These are phyloP conservation scores for Gandaritis pyraliata DNA, from an alignment of 2,888 invertebrate species.

Conservation along the genomic window DNA sequence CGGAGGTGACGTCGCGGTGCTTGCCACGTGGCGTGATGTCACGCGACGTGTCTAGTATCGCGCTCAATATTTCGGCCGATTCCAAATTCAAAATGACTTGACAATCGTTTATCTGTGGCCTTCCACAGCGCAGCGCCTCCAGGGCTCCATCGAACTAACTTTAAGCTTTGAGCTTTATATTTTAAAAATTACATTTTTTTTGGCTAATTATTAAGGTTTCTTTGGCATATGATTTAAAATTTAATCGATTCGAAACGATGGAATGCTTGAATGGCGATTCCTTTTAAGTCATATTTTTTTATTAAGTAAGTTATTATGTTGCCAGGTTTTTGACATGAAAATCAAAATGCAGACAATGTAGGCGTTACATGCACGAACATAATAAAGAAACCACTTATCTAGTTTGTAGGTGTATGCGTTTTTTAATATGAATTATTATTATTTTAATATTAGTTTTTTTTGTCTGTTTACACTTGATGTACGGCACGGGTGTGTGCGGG, in stretches of 20 bases:
- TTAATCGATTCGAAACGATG: slow-evolving; percentile 24
- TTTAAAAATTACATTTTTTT: slow-evolving; percentile 41
- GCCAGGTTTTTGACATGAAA: slow-evolving; percentile 23
- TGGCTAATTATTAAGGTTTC: slow-evolving; percentile 36
- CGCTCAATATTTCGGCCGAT: slow-evolving; percentile 6
- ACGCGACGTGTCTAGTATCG: not conserved
- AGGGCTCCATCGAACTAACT: slow-evolving; percentile 50
- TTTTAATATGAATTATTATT: slow-evolving; percentile 68
- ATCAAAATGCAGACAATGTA: slow-evolving; percentile 25
- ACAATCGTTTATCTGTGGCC: slow-evolving; percentile 61
- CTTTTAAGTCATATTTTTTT: slow-evolving; percentile 39
- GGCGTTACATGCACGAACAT: slow-evolving; percentile 40
- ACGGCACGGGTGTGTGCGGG: slow-evolving; percentile 59
- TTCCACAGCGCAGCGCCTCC: slow-evolving; percentile 54
- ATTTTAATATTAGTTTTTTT: slow-evolving; percentile 65
- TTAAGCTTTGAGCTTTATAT: slow-evolving; percentile 64
- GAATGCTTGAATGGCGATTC: slow-evolving; percentile 31
- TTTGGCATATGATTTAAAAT: slow-evolving; percentile 28
- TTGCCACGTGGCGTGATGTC: not conserved
- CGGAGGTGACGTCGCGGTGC: not conserved
- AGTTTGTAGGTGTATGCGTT: slow-evolving; percentile 78
- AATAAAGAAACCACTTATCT: slow-evolving; percentile 67
- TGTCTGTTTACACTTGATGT: slow-evolving; percentile 68
- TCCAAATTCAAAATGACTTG: slow-evolving; percentile 43
- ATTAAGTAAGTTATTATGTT: slow-evolving; percentile 25